A percentile compares a stretch with the other conserved stretches of the same genome.
Evolutionary conservation across 2,888 invertebrate species (phyloP).

Genomic region (Papilio gigon): DNA sequence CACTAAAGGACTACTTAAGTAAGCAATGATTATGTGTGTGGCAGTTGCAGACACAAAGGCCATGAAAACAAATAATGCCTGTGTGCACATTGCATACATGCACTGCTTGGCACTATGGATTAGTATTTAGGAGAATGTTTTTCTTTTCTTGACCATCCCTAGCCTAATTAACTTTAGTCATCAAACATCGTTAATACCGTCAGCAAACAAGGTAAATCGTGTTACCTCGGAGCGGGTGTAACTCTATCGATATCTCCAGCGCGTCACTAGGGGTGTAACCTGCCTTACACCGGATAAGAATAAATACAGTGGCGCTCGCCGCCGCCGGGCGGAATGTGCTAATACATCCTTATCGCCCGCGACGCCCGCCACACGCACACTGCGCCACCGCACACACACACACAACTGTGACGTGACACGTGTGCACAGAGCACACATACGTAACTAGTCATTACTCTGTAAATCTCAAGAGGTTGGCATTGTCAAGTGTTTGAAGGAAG

Average conservation of each 20-base stretch:
- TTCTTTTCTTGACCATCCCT: slow-evolving; percentile 41
- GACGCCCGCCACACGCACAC: slow-evolving; percentile 49
- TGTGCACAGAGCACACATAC: slow-evolving; percentile 9
- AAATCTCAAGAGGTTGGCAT: slow-evolving; percentile 31
- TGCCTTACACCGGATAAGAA: slow-evolving; percentile 80
- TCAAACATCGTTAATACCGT: background rate
- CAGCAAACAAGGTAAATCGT: slow-evolving; percentile 39
- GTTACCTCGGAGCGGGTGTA: slow-evolving; percentile 17
- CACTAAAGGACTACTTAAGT: no score
- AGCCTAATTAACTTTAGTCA: slow-evolving; percentile 8
- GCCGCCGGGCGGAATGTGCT: slow-evolving; percentile 76
- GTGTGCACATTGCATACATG: slow-evolving; percentile 12
- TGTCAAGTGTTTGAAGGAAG: slow-evolving; percentile 1
- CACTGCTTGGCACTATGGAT: slow-evolving; percentile 3
- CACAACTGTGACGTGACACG: slow-evolving; percentile 41
- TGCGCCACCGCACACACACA: slow-evolving; percentile 51
- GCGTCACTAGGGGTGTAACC: slow-evolving; percentile 79
- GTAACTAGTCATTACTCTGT: slow-evolving; percentile 34
- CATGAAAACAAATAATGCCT: background rate
- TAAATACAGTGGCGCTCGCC: slow-evolving; percentile 78
- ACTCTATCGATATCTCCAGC: slow-evolving; percentile 50
- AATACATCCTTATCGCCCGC: slow-evolving; percentile 79
- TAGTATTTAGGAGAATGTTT: slow-evolving; percentile 21
- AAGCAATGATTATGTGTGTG: no score
- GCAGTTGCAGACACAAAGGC: background rate